Conservation (phyloP, 2,888 invertebrate genomes). For the Drosophila nr. fundita region DNA sequence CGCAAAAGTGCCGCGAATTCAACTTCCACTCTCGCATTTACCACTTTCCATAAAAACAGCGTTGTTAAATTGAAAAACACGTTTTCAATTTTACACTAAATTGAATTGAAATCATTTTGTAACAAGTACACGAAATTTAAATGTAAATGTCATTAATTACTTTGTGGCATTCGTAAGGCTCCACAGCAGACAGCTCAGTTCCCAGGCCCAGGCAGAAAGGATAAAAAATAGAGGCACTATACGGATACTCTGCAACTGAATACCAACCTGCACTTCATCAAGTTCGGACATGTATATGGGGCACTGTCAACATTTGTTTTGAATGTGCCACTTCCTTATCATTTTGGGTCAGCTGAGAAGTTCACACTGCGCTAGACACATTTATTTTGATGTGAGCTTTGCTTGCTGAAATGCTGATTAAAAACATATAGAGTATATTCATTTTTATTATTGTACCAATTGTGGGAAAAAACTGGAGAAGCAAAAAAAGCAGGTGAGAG, state of each 20-base stretch:
- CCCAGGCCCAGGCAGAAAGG: conserved; percentile 12
- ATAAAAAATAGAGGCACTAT: background rate
- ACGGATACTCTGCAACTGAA: background rate
- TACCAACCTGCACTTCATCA: background rate
- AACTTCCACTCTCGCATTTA: conserved; percentile 3
- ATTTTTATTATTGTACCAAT: background rate
- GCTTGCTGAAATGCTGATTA: background rate
- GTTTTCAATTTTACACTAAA: conserved; percentile 64
- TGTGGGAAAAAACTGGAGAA: background rate
- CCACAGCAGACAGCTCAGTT: conserved; percentile 27
- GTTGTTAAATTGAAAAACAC: conserved; percentile 58
- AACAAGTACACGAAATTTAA: conserved; percentile 62
- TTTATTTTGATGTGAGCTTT: background rate
- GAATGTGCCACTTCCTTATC: conserved; percentile 8
- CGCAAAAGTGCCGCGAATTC: conserved; percentile 60
- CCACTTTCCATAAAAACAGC: conserved; percentile 15
- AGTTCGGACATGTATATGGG: background rate
- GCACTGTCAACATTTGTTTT: conserved; percentile 8
- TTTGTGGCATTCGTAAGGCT: conserved; percentile 3
- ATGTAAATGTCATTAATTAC: conserved; percentile 70
- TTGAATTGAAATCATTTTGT: conserved; percentile 69
- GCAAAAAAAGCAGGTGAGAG: background rate
- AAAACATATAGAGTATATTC: background rate
- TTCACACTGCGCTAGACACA: background rate
- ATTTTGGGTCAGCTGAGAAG: conserved; percentile 19